Conservation (phyloP, 2,888 invertebrate species). For the Pammene fasciana region DNA sequence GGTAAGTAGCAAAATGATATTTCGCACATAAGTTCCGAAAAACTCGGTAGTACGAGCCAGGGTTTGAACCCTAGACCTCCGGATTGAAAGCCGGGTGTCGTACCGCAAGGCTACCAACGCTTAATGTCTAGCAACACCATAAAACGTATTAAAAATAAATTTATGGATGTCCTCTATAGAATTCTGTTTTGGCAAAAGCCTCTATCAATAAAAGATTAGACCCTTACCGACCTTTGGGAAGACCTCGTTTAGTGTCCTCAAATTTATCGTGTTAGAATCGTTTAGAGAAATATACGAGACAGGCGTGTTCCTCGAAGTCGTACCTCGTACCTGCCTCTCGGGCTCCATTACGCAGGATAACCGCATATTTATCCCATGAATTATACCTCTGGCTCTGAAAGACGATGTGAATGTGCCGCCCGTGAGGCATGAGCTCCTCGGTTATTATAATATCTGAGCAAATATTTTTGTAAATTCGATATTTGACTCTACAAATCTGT, state of each 20-base stretch:
- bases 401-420: conserved; percentile 37
- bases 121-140: conserved; percentile 16
- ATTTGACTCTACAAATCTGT: background rate
- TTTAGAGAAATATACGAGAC: conserved; percentile 55
- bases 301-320: conserved; percentile 44
- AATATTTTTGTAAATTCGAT: conserved; percentile 3
- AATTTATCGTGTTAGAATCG: conserved; percentile 58
- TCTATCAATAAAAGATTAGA: conserved; percentile 67
- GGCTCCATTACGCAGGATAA: conserved; percentile 48
- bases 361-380: conserved; percentile 50
- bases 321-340: conserved; percentile 49
- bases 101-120: too few relatives aligned
- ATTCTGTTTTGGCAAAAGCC: conserved; percentile 53
- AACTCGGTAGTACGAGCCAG: too few relatives aligned
- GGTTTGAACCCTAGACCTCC: too few relatives aligned
- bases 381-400: conserved; percentile 44
- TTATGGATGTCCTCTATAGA: conserved; percentile 54
- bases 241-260: conserved; percentile 59
- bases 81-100: too few relatives aligned
- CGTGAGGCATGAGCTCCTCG: conserved; percentile 19
- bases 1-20: too few relatives aligned
- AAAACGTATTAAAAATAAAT: conserved; percentile 1
- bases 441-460: conserved; percentile 14
- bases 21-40: too few relatives aligned
- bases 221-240: conserved; percentile 57